phyloP scores from a whole-genome alignment of 2,113 vertebrate genomes.

The Caretta caretta region DNA sequence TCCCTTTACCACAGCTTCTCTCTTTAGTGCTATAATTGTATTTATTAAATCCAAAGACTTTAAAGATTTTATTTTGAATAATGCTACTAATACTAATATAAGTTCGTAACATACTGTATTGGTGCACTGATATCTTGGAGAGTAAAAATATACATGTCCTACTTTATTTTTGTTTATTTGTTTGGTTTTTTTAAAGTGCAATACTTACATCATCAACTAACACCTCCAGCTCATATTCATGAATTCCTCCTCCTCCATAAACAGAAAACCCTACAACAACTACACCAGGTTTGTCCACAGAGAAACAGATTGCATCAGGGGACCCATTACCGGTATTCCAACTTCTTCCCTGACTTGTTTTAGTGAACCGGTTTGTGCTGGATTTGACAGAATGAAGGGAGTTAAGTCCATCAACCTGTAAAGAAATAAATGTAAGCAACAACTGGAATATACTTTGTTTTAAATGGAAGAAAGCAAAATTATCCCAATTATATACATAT shows the following conservation, averaged over 20 bases:
- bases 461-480: background rate
- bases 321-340: constrained; percentile 99
- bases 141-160: background rate
- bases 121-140: background rate
- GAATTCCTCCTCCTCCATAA: constrained; percentile 98
- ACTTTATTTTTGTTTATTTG: background rate
- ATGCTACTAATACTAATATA: background rate
- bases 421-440: constrained; percentile 13
- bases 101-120: background rate
- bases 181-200: background rate
- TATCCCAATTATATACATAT: background rate
- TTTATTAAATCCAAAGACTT: background rate
- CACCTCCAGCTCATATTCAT: constrained; percentile 97
- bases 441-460: background rate
- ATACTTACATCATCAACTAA: constrained; percentile 96
- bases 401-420: constrained; percentile 93
- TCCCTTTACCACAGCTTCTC: background rate
- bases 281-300: constrained; percentile 94
- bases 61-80: background rate
- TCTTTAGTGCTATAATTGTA: background rate
- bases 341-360: constrained; percentile 98
- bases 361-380: constrained; percentile 95
- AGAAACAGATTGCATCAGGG: constrained; percentile 98
- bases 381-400: constrained; percentile 97
- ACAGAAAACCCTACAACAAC: constrained; percentile 98